These are phyloP conservation scores for Drosophila repleta DNA, from an alignment of 1,140 invertebrate species.

Conservation along the genomic window DNA sequence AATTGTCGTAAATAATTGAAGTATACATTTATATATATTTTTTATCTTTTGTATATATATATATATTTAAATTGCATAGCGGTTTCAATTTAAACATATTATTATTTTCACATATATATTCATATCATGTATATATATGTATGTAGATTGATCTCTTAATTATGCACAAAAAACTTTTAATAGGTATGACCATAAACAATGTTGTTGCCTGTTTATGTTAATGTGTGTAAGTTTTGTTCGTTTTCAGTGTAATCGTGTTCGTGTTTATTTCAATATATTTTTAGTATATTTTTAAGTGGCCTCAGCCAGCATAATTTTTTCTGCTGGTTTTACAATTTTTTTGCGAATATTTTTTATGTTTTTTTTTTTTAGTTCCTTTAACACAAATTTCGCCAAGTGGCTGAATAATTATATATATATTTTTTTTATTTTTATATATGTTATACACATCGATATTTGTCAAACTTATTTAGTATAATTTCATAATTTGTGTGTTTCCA, in stretches of 20 bases:
- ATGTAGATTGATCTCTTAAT: constrained; percentile 33
- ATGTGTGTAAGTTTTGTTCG: constrained; percentile 29
- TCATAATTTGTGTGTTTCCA: constrained; percentile 14
- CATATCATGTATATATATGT: neutral
- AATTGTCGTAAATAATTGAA: constrained; percentile 52
- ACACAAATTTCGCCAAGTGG: constrained; percentile 72
- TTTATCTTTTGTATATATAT: constrained; percentile 1
- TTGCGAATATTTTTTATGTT: constrained; percentile 39
- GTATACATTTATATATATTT: constrained; percentile 47
- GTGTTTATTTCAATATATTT: constrained; percentile 31
- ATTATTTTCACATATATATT: too few relatives aligned
- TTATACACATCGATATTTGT: constrained; percentile 71
- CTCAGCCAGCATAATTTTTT: constrained; percentile 78
- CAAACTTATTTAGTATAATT: constrained; percentile 52
- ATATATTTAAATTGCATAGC: constrained; percentile 62
- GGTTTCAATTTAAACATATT: constrained; percentile 30
- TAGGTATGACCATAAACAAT: constrained; percentile 71
- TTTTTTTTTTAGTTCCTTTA: constrained; percentile 44
- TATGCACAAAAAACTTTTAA: constrained; percentile 79
- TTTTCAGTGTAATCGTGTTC: constrained; percentile 23
- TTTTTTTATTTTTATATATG: constrained; percentile 45
- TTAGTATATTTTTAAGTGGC: constrained; percentile 62
- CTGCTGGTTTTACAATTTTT: constrained; percentile 75
- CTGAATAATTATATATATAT: constrained; percentile 49
- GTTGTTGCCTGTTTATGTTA: constrained; percentile 44